These are phyloP conservation scores for Pimpla rufipes DNA, from an alignment of 2,888 invertebrate genomes.

Conservation along the genomic window DNA sequence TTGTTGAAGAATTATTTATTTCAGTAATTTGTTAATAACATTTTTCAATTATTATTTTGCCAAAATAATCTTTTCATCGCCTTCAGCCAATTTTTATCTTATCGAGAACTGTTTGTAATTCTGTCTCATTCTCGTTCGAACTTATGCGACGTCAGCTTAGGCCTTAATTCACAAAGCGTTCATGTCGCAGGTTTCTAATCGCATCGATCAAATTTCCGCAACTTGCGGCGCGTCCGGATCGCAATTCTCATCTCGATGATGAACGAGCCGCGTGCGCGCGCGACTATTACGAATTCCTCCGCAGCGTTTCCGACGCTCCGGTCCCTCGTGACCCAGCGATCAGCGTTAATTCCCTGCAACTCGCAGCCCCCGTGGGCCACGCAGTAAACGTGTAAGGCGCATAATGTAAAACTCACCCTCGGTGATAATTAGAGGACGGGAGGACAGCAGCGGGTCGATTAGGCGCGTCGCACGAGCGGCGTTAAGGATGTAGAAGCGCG, in stretches of 20 bases:
- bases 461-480: not conserved
- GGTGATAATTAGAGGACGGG: not conserved
- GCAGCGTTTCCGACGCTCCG: not conserved
- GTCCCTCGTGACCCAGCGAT: not conserved
- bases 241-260: conserved; percentile 11
- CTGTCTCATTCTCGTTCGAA: no score
- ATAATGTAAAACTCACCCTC: not conserved
- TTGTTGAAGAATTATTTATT: no score
- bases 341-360: not conserved
- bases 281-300: not conserved
- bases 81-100: no score
- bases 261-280: not conserved
- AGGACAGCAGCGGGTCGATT: not conserved
- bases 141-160: no score
- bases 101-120: no score
- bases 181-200: not conserved
- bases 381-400: not conserved
- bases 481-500: no score
- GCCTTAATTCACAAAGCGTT: no score
- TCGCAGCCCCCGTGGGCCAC: not conserved
- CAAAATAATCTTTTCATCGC: no score
- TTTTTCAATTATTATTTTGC: no score
- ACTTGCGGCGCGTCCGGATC: not conserved
- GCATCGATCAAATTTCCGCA: not conserved
- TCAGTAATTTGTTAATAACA: no score